These are phyloP conservation scores for Acronicta alni DNA, from an alignment of 2,888 invertebrate genomes.

Conservation along the genomic window DNA sequence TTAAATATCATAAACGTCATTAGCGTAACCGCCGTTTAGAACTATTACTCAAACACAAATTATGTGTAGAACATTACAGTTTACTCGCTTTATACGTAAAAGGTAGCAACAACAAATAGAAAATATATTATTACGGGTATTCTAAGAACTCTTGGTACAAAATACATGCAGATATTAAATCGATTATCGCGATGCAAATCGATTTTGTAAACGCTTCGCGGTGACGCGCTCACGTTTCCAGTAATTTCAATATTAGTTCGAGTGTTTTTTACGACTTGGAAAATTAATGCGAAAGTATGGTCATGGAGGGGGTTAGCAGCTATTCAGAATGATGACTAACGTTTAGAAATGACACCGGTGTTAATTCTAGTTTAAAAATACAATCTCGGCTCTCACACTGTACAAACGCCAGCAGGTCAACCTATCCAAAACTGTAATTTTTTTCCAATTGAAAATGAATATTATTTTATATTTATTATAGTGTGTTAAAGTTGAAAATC, in stretches of 20 bases:
- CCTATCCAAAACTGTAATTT: no score
- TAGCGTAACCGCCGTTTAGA: conserved; percentile 6
- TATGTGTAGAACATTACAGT: not conserved
- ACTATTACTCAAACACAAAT: conserved; percentile 1
- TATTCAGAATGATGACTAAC: not conserved
- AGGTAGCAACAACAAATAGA: not conserved
- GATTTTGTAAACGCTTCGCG: conserved; percentile 23
- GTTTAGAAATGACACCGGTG: no score
- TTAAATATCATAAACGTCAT: conserved; percentile 20
- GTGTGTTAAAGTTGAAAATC: no score
- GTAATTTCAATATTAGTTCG: conserved; percentile 29
- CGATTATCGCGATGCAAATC: conserved; percentile 40
- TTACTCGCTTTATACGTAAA: not conserved
- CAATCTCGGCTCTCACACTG: no score
- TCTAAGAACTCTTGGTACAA: conserved; percentile 2
- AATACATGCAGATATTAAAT: conserved; percentile 27
- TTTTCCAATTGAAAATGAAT: no score
- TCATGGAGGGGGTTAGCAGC: not conserved
- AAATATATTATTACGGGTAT: not conserved
- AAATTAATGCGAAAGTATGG: conserved; percentile 10
- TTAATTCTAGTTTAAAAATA: no score
- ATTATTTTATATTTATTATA: no score
- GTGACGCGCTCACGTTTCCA: conserved; percentile 38
- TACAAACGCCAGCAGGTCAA: no score
- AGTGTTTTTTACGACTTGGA: conserved; percentile 14